Percentiles rank a stretch among this genome's conserved stretches.
phyloP scores from a whole-genome alignment of 2,113 vertebrate species.

The Gymnogyps californianus region DNA sequence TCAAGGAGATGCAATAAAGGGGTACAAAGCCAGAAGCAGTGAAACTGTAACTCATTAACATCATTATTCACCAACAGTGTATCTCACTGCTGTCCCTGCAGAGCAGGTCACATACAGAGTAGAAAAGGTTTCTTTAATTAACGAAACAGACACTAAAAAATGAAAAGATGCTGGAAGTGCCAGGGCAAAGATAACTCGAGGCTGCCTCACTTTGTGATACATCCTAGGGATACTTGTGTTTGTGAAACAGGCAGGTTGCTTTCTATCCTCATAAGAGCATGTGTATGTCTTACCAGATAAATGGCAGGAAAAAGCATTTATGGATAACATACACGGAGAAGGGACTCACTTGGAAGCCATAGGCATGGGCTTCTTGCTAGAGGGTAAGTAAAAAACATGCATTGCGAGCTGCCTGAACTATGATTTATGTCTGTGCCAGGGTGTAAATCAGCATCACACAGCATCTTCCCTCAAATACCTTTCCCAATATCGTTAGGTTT shows the following conservation, averaged over 20 bases:
- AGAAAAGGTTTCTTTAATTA: neutral
- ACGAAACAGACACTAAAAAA: neutral
- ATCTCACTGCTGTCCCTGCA: neutral
- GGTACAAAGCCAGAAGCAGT: neutral
- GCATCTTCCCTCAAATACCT: neutral
- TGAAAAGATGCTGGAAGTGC: neutral
- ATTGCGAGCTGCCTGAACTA: neutral
- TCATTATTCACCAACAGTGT: neutral
- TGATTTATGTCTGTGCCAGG: neutral
- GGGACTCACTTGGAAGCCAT: neutral
- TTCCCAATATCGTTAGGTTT: neutral
- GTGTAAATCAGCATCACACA: neutral
- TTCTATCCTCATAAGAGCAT: neutral
- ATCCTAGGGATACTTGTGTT: rapidly evolving
- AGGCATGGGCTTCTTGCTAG: neutral
- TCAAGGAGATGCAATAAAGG: neutral
- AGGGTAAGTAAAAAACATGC: neutral
- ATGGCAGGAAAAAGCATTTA: neutral
- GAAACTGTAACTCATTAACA: neutral
- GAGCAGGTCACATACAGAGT: neutral
- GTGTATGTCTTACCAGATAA: neutral
- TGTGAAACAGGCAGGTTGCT: neutral
- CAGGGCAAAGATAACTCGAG: neutral
- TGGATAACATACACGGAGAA: neutral
- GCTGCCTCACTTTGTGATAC: rapidly evolving